Conservation (phyloP, 2,113 vertebrate species). For the Grantiella picta region DNA sequence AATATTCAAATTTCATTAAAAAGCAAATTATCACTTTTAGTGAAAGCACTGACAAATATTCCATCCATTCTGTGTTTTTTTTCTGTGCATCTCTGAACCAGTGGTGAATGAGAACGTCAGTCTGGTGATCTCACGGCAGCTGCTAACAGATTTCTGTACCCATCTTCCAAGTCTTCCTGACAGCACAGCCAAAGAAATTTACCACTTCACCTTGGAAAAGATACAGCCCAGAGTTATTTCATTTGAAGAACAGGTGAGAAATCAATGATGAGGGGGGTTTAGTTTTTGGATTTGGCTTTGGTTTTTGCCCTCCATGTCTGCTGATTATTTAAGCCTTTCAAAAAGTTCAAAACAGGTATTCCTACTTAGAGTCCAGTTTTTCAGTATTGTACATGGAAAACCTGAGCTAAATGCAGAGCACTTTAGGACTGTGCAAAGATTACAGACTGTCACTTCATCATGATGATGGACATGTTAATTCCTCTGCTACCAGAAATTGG, state of each 20-base stretch:
- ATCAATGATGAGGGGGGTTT: accelerated
- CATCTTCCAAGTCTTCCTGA: slow-evolving; percentile 93
- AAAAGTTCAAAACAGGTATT: background rate
- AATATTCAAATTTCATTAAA: background rate
- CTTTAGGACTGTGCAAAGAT: background rate
- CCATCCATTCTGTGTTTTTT: background rate
- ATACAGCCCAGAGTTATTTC: slow-evolving; percentile 98
- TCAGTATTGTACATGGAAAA: background rate
- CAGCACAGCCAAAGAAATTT: slow-evolving; percentile 92
- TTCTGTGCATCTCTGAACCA: slow-evolving; percentile 49
- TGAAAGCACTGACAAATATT: background rate
- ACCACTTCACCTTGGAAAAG: slow-evolving; percentile 97
- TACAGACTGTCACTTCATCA: background rate
- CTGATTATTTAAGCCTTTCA: background rate
- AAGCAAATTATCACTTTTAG: background rate
- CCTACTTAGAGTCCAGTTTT: background rate
- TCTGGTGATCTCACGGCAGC: slow-evolving; percentile 94
- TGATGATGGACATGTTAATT: background rate
- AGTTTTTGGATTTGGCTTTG: background rate
- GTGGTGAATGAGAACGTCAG: slow-evolving; percentile 99
- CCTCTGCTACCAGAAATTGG: background rate
- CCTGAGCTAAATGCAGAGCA: background rate
- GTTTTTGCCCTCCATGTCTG: background rate
- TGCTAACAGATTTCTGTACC: slow-evolving; percentile 95
- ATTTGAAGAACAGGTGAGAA: slow-evolving; percentile 93